These are phyloP conservation scores for Diachasma alloeum DNA, from an alignment of 1,140 invertebrate species.

Conservation along the genomic window DNA sequence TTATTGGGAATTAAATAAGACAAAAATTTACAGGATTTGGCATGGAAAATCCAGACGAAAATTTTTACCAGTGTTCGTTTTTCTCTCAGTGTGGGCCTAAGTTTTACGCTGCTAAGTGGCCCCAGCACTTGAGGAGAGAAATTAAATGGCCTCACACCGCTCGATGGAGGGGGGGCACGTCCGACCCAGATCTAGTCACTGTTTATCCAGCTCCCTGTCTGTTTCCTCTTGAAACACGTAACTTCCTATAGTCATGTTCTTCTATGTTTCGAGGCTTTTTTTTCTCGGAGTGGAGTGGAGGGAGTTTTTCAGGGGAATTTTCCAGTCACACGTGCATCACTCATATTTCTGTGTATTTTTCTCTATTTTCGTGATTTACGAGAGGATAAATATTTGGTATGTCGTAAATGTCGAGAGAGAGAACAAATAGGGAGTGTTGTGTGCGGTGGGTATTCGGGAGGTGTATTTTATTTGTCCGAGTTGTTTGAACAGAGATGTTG, in stretches of 20 bases:
- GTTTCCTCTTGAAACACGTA: not conserved
- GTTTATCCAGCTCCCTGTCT: conserved; percentile 10
- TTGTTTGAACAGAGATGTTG: not conserved
- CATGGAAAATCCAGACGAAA: no score
- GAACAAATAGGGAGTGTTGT: not conserved
- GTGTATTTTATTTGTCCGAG: not conserved
- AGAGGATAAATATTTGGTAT: not conserved
- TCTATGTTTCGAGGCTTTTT: not conserved
- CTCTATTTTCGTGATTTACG: not conserved
- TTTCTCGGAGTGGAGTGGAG: not conserved
- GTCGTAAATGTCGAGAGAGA: not conserved
- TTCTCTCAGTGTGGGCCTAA: no score
- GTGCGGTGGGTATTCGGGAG: not conserved
- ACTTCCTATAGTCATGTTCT: not conserved
- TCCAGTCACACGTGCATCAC: not conserved
- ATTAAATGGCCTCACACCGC: not conserved
- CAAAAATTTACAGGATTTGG: not conserved
- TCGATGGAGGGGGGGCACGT: not conserved
- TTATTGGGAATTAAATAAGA: no score
- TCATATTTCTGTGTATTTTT: not conserved
- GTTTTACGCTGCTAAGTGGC: not conserved
- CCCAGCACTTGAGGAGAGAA: not conserved
- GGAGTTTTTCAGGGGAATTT: not conserved
- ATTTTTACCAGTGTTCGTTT: no score
- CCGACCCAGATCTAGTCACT: not conserved